Percentiles rank a stretch among this genome's conserved stretches.
phyloP scores from a whole-genome alignment of 2,888 invertebrate species.

The Drosophila sordidula region DNA sequence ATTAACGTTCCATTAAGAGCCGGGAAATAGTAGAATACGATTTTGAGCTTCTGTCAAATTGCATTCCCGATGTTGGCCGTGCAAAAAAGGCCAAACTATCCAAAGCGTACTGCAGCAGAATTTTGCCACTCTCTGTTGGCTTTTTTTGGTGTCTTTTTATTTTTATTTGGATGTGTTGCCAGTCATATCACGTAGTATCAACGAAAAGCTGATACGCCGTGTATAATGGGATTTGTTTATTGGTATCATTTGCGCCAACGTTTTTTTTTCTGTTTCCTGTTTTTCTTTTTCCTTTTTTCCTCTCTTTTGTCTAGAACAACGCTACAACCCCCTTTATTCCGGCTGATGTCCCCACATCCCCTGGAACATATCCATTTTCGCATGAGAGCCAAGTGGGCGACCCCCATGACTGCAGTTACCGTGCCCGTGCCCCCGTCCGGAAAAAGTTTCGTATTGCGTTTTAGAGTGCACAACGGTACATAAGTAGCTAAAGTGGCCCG shows the following conservation, averaged over 20 bases:
- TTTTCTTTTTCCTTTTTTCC: constrained; percentile 5
- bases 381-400: constrained; percentile 20
- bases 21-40: neutral
- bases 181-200: constrained; percentile 83
- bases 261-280: constrained; percentile 13
- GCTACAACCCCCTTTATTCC: neutral
- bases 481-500: constrained; percentile 72
- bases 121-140: constrained; percentile 15
- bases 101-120: neutral
- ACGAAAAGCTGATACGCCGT: constrained; percentile 83
- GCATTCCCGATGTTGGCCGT: constrained; percentile 20
- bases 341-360: neutral
- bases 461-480: constrained; percentile 71
- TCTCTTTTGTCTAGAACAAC: neutral
- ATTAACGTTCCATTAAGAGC: constrained; percentile 2
- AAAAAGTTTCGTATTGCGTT: constrained; percentile 78
- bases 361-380: constrained; percentile 29
- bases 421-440: neutral
- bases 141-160: constrained; percentile 12
- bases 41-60: constrained; percentile 24
- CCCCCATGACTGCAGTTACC: constrained; percentile 39
- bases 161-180: constrained; percentile 54
- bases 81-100: constrained; percentile 13
- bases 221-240: constrained; percentile 85
- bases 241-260: constrained; percentile 83